Conservation (phyloP, 1,140 invertebrate genomes). For the Xylocopa sonorina region DNA sequence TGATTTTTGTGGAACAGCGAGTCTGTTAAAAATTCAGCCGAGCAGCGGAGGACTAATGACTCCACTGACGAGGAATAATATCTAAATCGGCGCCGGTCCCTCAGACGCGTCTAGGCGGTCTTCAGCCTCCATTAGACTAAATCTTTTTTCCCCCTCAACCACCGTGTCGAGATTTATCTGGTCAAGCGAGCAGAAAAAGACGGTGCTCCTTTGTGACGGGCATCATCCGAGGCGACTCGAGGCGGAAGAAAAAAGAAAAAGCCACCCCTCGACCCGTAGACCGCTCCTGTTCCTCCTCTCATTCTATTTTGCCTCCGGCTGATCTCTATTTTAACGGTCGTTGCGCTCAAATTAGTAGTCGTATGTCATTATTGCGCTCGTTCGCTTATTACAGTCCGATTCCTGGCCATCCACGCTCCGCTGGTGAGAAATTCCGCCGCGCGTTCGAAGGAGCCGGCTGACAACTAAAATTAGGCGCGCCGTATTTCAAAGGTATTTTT, state of each 20-base stretch:
- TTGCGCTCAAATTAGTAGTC: conserved; percentile 4
- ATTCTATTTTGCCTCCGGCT: background rate
- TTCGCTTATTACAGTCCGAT: background rate
- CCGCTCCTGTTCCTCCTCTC: background rate
- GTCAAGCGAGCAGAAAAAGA: background rate
- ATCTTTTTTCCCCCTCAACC: background rate
- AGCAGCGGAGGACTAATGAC: no score
- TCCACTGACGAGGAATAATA: background rate
- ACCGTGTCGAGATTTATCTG: background rate
- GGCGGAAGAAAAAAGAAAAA: no score
- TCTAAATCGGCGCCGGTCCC: background rate
- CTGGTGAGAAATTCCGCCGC: background rate
- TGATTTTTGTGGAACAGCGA: no score
- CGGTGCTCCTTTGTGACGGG: background rate
- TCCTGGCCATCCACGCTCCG: background rate
- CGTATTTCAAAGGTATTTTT: conserved; percentile 22
- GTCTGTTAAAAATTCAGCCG: no score
- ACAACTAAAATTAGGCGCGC: conserved; percentile 36
- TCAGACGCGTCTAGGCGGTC: background rate
- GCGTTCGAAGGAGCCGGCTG: background rate
- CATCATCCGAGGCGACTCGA: background rate
- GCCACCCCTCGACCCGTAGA: no score
- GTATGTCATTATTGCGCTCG: background rate
- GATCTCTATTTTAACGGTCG: background rate
- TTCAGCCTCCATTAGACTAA: conserved; percentile 6